Evolutionary conservation across 2,113 vertebrate species (phyloP).

Genomic region (Mesocricetus auratus): DNA sequence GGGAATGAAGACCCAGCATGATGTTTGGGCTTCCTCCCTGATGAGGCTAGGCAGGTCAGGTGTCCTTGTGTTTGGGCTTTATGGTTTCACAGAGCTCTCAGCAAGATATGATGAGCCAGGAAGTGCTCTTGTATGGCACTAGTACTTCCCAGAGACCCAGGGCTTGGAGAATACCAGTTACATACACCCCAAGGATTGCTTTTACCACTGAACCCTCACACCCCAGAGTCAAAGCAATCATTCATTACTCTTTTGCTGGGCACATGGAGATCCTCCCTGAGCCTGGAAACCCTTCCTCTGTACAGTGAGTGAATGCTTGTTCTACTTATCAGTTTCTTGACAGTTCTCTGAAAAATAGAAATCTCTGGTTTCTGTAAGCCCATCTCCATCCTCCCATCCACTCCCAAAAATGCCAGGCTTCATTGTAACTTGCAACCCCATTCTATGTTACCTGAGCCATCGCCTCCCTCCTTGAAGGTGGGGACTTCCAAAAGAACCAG

Average conservation of each 20-base stretch:
- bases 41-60: background rate
- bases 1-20: rapidly evolving
- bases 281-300: background rate
- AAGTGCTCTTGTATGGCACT: rapidly evolving
- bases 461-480: background rate
- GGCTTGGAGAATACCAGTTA: rapidly evolving
- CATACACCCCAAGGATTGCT: rapidly evolving
- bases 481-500: rapidly evolving
- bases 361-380: background rate
- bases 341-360: rapidly evolving
- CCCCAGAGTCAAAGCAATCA: background rate
- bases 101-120: background rate
- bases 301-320: rapidly evolving
- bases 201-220: rapidly evolving
- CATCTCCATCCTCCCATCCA: rapidly evolving
- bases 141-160: too few relatives aligned
- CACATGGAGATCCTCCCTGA: rapidly evolving
- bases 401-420: background rate
- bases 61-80: background rate
- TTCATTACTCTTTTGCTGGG: background rate
- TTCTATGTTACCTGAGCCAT: rapidly evolving
- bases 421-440: rapidly evolving
- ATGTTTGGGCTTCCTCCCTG: too few relatives aligned
- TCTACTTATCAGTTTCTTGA: background rate
- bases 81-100: background rate